phyloP scores from a whole-genome alignment of 2,113 vertebrate genomes.

The Cryptoleucopteryx plumbea region DNA sequence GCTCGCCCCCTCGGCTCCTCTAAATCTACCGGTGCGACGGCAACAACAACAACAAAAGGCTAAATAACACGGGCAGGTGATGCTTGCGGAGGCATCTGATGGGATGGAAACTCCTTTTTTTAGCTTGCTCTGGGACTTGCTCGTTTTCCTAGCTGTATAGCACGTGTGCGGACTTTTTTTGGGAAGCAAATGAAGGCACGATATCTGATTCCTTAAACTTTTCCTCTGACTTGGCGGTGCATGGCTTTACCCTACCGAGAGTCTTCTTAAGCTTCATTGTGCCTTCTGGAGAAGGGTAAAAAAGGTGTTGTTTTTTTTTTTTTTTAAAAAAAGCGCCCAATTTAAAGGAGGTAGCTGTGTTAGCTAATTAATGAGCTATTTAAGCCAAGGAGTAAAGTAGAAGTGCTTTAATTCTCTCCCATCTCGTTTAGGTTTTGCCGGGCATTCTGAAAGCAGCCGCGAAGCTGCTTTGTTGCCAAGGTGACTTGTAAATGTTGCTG shows the following conservation, averaged over 20 bases:
- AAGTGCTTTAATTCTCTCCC: constrained; percentile 40
- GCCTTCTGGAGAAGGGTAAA: not conserved
- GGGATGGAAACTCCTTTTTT: not conserved
- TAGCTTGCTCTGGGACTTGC: not conserved
- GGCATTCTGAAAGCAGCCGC: constrained; percentile 51
- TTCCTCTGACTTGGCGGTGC: not conserved
- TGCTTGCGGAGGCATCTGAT: not conserved
- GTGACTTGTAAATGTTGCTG: constrained; percentile 80
- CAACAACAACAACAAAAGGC: not conserved
- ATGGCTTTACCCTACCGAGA: not conserved
- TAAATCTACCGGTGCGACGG: not conserved
- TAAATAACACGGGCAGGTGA: not conserved
- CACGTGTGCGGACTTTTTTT: not conserved
- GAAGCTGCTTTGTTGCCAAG: constrained; percentile 74
- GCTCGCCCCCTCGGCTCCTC: not conserved
- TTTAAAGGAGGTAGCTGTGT: not conserved
- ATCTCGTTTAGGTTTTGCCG: constrained; percentile 57
- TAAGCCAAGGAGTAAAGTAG: not conserved
- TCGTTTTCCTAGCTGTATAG: not conserved
- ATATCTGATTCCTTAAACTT: not conserved
- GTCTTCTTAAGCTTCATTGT: not conserved
- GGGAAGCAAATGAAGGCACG: not conserved
- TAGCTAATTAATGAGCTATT: not conserved
- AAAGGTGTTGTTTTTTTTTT: not conserved
- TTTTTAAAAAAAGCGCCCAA: not conserved